phyloP scores from a whole-genome alignment of 1,140 invertebrate genomes.

The Meloidogyne floridensis region DNA sequence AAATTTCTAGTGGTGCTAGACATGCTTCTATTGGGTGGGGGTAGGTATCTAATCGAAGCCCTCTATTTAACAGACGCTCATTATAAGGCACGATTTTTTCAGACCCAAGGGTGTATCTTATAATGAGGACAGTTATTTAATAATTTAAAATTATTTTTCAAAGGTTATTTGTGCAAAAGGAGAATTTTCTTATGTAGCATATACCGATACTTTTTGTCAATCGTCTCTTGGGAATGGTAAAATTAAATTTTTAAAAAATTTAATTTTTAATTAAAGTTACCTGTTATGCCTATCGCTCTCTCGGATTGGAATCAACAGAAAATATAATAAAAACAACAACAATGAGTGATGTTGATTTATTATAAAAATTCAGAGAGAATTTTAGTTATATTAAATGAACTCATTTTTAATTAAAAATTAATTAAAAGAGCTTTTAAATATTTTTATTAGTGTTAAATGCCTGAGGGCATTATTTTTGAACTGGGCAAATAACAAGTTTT shows the following conservation, averaged over 20 bases:
- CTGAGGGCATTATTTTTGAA: no score
- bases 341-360: conserved; percentile 3
- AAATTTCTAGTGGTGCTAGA: no score
- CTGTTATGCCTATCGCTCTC: conserved; percentile 39
- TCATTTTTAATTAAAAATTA: no score
- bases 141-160: conserved; percentile 10
- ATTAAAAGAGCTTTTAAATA: neutral
- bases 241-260: neutral
- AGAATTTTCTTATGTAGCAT: conserved; percentile 63
- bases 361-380: neutral
- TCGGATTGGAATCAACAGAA: conserved; percentile 2
- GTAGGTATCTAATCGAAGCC: no score
- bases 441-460: no score
- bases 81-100: no score
- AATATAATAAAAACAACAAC: neutral
- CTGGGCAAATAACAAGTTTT: no score
- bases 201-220: conserved; percentile 63
- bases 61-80: no score
- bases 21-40: no score
- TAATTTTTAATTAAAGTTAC: conserved; percentile 24
- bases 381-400: no score
- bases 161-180: conserved; percentile 56
- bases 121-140: neutral
- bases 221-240: conserved; percentile 51
- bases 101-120: no score